phyloP scores from a whole-genome alignment of 2,797 vertebrate genomes.

The Serranus cabrilla region DNA sequence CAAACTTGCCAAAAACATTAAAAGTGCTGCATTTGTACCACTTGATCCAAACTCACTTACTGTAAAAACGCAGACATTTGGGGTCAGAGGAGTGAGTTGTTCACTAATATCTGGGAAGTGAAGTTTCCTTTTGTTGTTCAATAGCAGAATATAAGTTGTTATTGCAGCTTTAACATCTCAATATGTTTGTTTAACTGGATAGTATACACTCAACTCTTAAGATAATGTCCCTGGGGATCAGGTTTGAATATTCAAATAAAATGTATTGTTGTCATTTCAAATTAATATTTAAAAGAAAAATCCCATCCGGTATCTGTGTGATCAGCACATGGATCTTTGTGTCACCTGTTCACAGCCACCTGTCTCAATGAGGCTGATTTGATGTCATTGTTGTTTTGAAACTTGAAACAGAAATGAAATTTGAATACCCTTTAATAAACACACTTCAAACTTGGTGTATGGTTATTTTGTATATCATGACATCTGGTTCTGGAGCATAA shows the following conservation, averaged over 20 bases:
- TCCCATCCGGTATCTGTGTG: conserved; percentile 24
- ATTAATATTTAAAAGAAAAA: conserved; percentile 16
- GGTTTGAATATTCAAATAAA: conserved; percentile 26
- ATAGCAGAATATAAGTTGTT: background rate
- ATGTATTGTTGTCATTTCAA: conserved; percentile 28
- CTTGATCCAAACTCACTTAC: background rate
- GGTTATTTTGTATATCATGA: conserved; percentile 17
- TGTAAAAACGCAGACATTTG: background rate
- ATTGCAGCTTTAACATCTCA: conserved; percentile 15
- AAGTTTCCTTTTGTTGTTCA: conserved; percentile 5
- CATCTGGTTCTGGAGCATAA: background rate
- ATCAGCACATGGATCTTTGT: conserved; percentile 37
- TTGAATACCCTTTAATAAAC: conserved; percentile 80
- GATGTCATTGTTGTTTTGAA: conserved; percentile 64
- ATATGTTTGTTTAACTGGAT: conserved; percentile 27
- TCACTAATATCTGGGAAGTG: background rate
- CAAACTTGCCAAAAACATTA: background rate
- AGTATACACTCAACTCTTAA: background rate
- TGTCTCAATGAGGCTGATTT: conserved; percentile 49
- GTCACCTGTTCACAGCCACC: conserved; percentile 37
- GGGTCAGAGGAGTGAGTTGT: background rate
- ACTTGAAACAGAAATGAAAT: conserved; percentile 60
- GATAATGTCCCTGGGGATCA: conserved; percentile 13
- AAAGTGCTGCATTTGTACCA: conserved; percentile 19
- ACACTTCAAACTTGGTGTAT: conserved; percentile 32